phyloP scores from a whole-genome alignment of 2,113 vertebrate species.

The Cyprinodon tularosa region DNA sequence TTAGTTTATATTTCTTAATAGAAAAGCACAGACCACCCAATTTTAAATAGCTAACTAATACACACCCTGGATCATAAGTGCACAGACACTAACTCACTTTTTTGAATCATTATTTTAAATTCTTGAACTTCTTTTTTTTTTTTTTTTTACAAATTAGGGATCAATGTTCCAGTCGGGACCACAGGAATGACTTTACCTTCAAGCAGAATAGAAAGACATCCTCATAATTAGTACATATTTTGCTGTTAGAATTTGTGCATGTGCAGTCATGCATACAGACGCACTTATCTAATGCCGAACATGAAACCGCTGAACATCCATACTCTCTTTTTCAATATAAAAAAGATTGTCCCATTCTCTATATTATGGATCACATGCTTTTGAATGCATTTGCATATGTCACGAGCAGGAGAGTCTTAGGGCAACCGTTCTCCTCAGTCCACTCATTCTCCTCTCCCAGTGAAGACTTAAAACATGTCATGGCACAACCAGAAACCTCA shows the following conservation, averaged over 20 bases:
- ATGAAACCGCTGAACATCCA: neutral
- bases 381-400: neutral
- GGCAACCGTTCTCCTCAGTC: constrained; percentile 19
- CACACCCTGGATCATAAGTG: neutral
- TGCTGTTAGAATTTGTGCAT: constrained; percentile 15
- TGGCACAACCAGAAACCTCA: constrained; percentile 18
- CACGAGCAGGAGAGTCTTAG: constrained; percentile 5
- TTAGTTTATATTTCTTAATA: too few species aligned
- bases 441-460: neutral
- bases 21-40: neutral
- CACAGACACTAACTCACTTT: neutral
- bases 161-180: constrained; percentile 43
- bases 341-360: neutral
- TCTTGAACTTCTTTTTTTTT: neutral
- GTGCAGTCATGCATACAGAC: constrained; percentile 18
- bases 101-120: constrained; percentile 9
- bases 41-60: neutral
- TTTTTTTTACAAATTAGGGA: constrained; percentile 11
- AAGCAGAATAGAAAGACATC: constrained; percentile 42
- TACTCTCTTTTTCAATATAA: constrained; percentile 11
- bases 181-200: constrained; percentile 64
- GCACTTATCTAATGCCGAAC: neutral
- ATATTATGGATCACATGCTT: neutral
- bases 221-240: constrained; percentile 14
- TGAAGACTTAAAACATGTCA: constrained; percentile 34